Evolutionary conservation across 2,888 invertebrate species (phyloP).

Genomic region (Andrena bucephala): DNA sequence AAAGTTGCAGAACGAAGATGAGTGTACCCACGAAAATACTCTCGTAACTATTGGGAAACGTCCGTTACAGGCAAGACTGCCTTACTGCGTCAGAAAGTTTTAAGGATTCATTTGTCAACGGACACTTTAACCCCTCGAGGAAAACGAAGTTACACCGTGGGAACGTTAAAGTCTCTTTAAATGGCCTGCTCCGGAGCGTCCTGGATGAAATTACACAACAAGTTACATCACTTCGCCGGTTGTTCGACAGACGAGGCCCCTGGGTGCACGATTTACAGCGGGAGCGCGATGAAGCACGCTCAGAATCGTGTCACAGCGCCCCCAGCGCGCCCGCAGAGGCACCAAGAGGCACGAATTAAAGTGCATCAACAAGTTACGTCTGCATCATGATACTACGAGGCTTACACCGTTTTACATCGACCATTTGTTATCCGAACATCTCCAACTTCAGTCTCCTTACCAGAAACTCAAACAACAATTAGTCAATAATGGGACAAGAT

Average conservation of each 20-base stretch:
- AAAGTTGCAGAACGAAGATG: no score
- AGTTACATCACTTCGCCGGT: background rate
- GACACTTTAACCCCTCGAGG: background rate
- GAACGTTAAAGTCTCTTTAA: background rate
- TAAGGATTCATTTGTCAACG: background rate
- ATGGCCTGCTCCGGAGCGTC: background rate
- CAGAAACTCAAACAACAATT: background rate
- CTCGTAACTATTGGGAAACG: conserved; percentile 16
- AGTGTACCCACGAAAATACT: background rate
- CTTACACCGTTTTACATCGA: conserved; percentile 1
- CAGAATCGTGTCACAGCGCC: background rate
- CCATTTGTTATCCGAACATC: background rate
- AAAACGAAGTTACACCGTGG: background rate
- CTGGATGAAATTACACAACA: conserved; percentile 8
- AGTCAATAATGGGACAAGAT: background rate
- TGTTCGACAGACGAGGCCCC: background rate
- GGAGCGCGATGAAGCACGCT: background rate
- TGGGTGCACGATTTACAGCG: conserved; percentile 9
- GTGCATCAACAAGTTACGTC: conserved; percentile 15
- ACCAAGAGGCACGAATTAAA: background rate
- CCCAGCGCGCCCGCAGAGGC: background rate
- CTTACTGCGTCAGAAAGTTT: conserved; percentile 6
- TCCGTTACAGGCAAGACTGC: background rate
- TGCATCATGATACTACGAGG: background rate
- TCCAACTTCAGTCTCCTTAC: background rate